These are phyloP conservation scores for Drosophila pullipes DNA, from an alignment of 2,888 invertebrate genomes.

Conservation along the genomic window DNA sequence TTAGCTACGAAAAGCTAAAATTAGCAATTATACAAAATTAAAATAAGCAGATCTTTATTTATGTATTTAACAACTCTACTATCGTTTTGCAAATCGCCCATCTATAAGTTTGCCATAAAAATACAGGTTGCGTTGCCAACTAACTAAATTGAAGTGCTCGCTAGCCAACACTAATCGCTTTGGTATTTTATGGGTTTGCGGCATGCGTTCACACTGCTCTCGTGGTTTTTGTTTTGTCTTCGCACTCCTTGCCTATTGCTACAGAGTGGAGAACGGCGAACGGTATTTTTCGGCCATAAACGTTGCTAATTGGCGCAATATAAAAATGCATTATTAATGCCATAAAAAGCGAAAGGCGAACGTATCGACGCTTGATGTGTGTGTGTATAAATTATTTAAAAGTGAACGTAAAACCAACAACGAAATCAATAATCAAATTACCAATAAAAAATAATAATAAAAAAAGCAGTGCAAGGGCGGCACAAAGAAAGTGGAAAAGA, in stretches of 20 bases:
- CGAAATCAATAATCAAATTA: constrained; percentile 18
- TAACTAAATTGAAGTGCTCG: not conserved
- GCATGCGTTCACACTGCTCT: constrained; percentile 43
- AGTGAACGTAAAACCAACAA: constrained; percentile 45
- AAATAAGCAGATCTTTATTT: not conserved
- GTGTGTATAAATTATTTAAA: constrained; percentile 61
- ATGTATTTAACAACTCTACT: not conserved
- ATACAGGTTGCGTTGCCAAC: constrained; percentile 25
- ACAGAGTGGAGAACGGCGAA: constrained; percentile 49
- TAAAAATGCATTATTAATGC: constrained; percentile 53
- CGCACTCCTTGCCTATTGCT: constrained; percentile 60
- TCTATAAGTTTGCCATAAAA: not conserved
- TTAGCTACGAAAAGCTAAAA: too few relatives aligned
- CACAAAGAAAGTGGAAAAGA: constrained; percentile 66
- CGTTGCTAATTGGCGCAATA: constrained; percentile 49
- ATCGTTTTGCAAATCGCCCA: not conserved
- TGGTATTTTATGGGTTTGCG: constrained; percentile 17
- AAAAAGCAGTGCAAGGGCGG: constrained; percentile 56
- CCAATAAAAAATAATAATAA: constrained; percentile 43
- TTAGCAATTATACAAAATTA: not conserved
- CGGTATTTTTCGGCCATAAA: constrained; percentile 45
- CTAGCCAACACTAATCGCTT: not conserved
- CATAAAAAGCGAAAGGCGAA: constrained; percentile 70
- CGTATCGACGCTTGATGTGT: constrained; percentile 35
- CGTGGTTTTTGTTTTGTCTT: constrained; percentile 63